These are phyloP conservation scores for Eupeodes luniger DNA, from an alignment of 2,888 invertebrate species.

Conservation along the genomic window DNA sequence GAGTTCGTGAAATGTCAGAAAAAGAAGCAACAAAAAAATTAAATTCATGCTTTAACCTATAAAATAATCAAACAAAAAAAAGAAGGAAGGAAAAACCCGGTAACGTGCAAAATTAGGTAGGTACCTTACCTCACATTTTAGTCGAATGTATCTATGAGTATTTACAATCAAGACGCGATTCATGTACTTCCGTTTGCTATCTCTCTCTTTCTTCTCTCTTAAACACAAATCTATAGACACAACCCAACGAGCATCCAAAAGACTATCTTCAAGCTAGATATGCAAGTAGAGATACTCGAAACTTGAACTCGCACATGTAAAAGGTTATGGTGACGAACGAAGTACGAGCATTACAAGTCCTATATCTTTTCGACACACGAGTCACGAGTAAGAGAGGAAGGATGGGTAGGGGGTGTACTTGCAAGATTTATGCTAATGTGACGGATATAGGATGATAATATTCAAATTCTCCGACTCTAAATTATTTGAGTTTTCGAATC, in stretches of 20 bases:
- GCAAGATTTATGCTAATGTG: slow-evolving; percentile 76
- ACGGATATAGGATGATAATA: slow-evolving; percentile 75
- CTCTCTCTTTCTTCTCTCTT: slow-evolving; percentile 6
- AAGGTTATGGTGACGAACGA: slow-evolving; percentile 7
- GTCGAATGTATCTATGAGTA: slow-evolving; percentile 21
- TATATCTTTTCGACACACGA: no score
- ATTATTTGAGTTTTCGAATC: slow-evolving; percentile 66
- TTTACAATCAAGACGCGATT: slow-evolving; percentile 73
- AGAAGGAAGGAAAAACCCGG: no score
- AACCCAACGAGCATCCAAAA: slow-evolving; percentile 45
- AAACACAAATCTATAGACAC: slow-evolving; percentile 53
- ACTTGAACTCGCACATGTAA: not conserved
- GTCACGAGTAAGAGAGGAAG: not conserved
- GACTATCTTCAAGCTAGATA: slow-evolving; percentile 14
- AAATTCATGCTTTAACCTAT: not conserved
- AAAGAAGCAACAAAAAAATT: not conserved
- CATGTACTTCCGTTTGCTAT: slow-evolving; percentile 65
- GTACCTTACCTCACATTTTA: not conserved
- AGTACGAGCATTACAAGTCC: slow-evolving; percentile 1
- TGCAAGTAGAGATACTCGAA: no score
- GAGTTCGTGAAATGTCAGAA: not conserved
- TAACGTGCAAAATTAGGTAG: not conserved
- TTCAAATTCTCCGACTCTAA: slow-evolving; percentile 72
- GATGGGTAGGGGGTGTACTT: slow-evolving; percentile 16
- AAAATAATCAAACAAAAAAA: slow-evolving; percentile 14